Evolutionary conservation across 2,113 vertebrate genomes (phyloP).

Genomic region (Lynx canadensis): DNA sequence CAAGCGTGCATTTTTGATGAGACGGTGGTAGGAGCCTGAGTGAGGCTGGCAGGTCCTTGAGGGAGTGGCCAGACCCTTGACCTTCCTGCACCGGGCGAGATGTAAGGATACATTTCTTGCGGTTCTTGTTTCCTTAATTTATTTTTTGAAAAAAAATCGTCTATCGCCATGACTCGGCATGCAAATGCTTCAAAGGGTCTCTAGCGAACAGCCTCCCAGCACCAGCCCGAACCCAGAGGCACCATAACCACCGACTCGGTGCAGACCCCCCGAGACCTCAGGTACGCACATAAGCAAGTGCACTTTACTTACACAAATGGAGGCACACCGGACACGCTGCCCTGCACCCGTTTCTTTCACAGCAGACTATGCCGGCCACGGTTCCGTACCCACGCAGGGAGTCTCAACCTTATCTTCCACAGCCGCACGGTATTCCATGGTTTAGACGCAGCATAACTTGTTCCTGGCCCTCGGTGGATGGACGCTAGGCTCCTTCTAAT

Average conservation of each 20-base stretch:
- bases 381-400: rapidly evolving
- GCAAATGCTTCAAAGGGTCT: background rate
- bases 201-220: background rate
- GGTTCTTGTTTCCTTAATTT: background rate
- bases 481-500: background rate
- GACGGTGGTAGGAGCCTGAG: background rate
- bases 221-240: background rate
- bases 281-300: rapidly evolving
- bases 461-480: background rate
- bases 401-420: background rate
- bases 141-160: background rate
- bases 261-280: too few relatives aligned
- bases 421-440: background rate
- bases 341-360: too few relatives aligned
- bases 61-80: background rate
- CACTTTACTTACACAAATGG: rapidly evolving
- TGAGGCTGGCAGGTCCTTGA: background rate
- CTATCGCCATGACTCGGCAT: background rate
- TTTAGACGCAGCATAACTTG: background rate
- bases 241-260: background rate
- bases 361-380: rapidly evolving
- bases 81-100: background rate
- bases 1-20: background rate
- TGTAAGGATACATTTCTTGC: background rate
- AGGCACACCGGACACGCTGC: rapidly evolving